Conservation (phyloP, 2,113 vertebrate genomes). For the Colaptes auratus region DNA sequence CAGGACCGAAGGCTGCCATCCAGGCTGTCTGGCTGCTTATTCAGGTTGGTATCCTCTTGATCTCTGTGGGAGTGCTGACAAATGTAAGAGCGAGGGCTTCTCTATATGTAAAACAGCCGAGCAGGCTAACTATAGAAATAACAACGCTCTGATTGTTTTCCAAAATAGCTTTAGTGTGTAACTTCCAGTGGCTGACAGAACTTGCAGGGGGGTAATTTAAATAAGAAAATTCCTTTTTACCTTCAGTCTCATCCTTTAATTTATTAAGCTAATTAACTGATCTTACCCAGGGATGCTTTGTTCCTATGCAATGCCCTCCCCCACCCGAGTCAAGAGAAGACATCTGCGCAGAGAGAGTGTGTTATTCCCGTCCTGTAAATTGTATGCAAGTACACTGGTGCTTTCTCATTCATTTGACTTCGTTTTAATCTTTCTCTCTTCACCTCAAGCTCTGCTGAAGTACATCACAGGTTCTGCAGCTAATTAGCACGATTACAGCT, state of each 20-base stretch:
- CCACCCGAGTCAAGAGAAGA: background rate
- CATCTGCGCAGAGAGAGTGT: background rate
- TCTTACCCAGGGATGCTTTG: background rate
- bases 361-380: background rate
- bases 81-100: background rate
- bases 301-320: background rate
- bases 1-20: background rate
- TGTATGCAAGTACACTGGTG: background rate
- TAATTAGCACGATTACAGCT: constrained; percentile 45
- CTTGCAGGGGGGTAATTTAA: background rate
- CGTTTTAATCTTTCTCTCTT: background rate
- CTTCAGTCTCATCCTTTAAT: background rate
- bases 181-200: background rate
- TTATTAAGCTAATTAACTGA: constrained; percentile 8
- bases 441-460: background rate
- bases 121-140: background rate
- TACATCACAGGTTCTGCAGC: constrained; percentile 40
- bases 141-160: background rate
- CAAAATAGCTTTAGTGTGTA: background rate
- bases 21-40: background rate
- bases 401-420: background rate
- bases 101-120: background rate
- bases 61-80: constrained; percentile 1
- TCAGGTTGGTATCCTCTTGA: background rate
- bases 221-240: background rate